Evolutionary conservation across 2,888 invertebrate genomes (phyloP).

Genomic region (Aplocera efformata): DNA sequence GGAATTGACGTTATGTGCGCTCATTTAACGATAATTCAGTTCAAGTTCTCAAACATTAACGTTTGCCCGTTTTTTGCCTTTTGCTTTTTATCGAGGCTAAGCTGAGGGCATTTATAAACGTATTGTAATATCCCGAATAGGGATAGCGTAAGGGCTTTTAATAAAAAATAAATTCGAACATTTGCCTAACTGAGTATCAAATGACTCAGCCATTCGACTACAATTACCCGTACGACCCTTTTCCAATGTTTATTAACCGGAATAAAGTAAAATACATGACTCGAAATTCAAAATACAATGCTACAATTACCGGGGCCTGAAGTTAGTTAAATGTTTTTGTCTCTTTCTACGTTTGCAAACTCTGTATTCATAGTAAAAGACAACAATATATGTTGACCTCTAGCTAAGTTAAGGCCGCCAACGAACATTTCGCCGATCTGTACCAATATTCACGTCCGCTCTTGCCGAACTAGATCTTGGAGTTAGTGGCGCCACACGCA

Average conservation of each 20-base stretch:
- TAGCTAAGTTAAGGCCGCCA: neutral
- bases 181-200: slow-evolving; percentile 17
- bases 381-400: too few relatives aligned
- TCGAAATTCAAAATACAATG: neutral
- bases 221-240: slow-evolving; percentile 29
- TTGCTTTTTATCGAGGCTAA: slow-evolving; percentile 23
- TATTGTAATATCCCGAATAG: slow-evolving; percentile 27
- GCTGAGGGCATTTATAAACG: slow-evolving; percentile 29
- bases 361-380: too few relatives aligned
- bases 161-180: slow-evolving; percentile 23
- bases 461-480: slow-evolving; percentile 12
- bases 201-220: slow-evolving; percentile 24
- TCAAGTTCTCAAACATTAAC: slow-evolving; percentile 41
- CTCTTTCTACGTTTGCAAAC: too few relatives aligned
- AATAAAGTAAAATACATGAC: slow-evolving; percentile 25
- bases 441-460: slow-evolving; percentile 19
- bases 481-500: slow-evolving; percentile 24
- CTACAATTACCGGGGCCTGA: too few relatives aligned
- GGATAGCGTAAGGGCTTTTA: slow-evolving; percentile 21
- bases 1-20: slow-evolving; percentile 66
- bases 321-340: too few relatives aligned
- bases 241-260: slow-evolving; percentile 27
- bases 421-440: too few relatives aligned
- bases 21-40: slow-evolving; percentile 66
- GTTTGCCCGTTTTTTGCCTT: slow-evolving; percentile 29